Conservation (phyloP, 2,797 vertebrate species). For the Smutsia gigantea region DNA sequence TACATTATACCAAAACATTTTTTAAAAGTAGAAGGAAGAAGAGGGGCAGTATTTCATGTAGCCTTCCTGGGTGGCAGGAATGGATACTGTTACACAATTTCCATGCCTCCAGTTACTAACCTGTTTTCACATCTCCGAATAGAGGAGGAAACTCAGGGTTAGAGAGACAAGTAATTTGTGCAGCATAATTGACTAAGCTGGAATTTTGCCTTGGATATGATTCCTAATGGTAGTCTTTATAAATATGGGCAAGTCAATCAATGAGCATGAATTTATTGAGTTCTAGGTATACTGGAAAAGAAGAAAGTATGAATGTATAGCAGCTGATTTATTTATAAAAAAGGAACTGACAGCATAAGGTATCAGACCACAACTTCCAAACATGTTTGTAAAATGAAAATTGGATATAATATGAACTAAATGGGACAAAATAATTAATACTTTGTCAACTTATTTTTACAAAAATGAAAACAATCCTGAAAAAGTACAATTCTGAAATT, state of each 20-base stretch:
- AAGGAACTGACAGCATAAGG: background rate
- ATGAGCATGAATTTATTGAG: background rate
- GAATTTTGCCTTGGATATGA: background rate
- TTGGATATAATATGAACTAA: background rate
- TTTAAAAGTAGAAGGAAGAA: background rate
- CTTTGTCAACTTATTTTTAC: background rate
- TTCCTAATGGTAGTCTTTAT: background rate
- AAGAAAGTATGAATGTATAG: background rate
- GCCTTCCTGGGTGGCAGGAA: background rate
- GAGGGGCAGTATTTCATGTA: background rate
- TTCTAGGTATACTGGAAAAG: background rate
- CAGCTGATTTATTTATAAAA: background rate
- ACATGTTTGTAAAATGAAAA: background rate
- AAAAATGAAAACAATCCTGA: background rate
- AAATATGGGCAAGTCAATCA: background rate
- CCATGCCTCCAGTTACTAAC: background rate
- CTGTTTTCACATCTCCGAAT: background rate
- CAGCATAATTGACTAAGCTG: background rate
- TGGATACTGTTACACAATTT: background rate
- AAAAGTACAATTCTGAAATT: conserved; percentile 35
- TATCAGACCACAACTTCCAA: conserved; percentile 19
- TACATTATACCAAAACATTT: background rate
- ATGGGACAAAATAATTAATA: background rate
- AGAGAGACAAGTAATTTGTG: background rate
- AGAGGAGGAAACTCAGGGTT: background rate